These are phyloP conservation scores for Ovis aries DNA, from an alignment of 2,113 vertebrate species.

Conservation along the genomic window ARS-UI_Ramb_v3.0 NC_056057.1:86798001-86798500, in stretches of 20 bases:
- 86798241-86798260: not conserved
- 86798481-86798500: not conserved
- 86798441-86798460: not conserved
- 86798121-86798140: not conserved
- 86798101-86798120: not conserved
- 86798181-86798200: not conserved
- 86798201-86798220: not conserved
- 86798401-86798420: not conserved
- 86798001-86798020: not conserved
- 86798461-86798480: not conserved
- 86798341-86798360: not conserved
- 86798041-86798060: not conserved
- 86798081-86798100: not conserved
- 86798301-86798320: not conserved
- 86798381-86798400: not conserved
- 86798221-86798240: not conserved
- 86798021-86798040: not conserved
- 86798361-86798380: not conserved
- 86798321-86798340: not conserved
- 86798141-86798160: not conserved
- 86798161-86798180: not conserved
- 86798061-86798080: not conserved
- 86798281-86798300: not conserved
- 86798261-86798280: not conserved
- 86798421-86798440: not conserved